Evolutionary conservation across 2,113 vertebrate genomes (phyloP).

Genomic region (Apodemus sylvaticus): DNA sequence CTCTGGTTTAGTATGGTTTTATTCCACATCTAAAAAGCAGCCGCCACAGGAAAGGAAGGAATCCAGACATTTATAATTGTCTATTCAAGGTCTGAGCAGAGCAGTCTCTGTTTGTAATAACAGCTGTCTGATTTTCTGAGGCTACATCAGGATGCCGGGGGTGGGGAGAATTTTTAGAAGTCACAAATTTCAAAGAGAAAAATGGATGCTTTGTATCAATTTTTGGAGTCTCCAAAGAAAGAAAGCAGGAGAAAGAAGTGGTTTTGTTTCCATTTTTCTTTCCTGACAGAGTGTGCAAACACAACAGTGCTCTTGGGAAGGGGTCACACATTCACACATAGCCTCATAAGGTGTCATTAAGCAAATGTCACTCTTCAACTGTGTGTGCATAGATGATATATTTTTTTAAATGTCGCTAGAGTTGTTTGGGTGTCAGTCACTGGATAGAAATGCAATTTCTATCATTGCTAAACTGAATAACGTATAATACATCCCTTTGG

Average conservation of each 20-base stretch:
- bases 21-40: conserved; percentile 76
- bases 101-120: conserved; percentile 66
- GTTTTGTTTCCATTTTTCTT: background rate
- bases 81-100: conserved; percentile 66
- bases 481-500: background rate
- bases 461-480: background rate
- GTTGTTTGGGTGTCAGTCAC: background rate
- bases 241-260: background rate
- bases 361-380: conserved; percentile 34
- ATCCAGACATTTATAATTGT: conserved; percentile 69
- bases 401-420: conserved; percentile 1
- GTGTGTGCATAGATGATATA: background rate
- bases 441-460: background rate
- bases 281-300: background rate
- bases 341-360: background rate
- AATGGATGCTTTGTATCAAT: conserved; percentile 21
- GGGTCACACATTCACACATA: background rate
- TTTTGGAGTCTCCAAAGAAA: conserved; percentile 6
- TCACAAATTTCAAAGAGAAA: conserved; percentile 64
- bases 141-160: conserved; percentile 42
- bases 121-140: conserved; percentile 64
- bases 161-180: conserved; percentile 70
- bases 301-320: background rate
- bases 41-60: conserved; percentile 66
- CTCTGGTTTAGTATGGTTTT: conserved; percentile 70